phyloP scores from a whole-genome alignment of 2,797 vertebrate species.

The Ctenochaetus hawaiiensis region DNA sequence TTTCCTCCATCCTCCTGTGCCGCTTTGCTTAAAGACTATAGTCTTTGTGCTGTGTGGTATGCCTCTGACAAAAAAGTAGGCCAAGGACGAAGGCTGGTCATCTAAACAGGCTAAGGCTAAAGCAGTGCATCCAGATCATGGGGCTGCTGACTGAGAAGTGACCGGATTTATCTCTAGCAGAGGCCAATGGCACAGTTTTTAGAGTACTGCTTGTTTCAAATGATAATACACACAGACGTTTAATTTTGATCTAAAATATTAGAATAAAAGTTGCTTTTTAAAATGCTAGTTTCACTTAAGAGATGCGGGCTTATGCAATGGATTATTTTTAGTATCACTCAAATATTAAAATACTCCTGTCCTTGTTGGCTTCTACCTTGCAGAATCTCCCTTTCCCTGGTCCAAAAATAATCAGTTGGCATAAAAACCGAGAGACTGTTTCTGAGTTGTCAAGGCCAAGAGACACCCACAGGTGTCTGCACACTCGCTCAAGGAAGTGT shows the following conservation, averaged over 20 bases:
- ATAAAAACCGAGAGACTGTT: slow-evolving; percentile 50
- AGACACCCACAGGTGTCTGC: slow-evolving; percentile 68
- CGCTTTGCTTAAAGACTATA: slow-evolving; percentile 65
- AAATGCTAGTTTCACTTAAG: background rate
- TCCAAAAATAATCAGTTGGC: slow-evolving; percentile 60
- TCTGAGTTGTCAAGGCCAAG: slow-evolving; percentile 53
- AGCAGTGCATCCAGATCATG: slow-evolving; percentile 68
- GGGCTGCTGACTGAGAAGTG: slow-evolving; percentile 56
- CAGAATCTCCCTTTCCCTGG: slow-evolving; percentile 27
- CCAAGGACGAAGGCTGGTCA: slow-evolving; percentile 82
- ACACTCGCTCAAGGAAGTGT: slow-evolving; percentile 47
- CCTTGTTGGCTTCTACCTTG: slow-evolving; percentile 23
- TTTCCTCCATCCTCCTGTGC: slow-evolving; percentile 71
- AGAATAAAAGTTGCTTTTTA: background rate
- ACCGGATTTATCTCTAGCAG: slow-evolving; percentile 56
- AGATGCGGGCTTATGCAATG: background rate
- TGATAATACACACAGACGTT: background rate
- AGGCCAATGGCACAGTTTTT: slow-evolving; percentile 40
- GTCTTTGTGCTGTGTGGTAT: slow-evolving; percentile 60
- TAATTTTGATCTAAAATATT: background rate
- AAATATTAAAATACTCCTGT: slow-evolving; percentile 21
- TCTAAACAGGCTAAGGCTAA: slow-evolving; percentile 71
- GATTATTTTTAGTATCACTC: slow-evolving; percentile 3
- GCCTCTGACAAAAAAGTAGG: slow-evolving; percentile 76
- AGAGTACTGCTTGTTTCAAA: slow-evolving; percentile 18